Percentiles rank a stretch among this genome's conserved stretches.
These are phyloP conservation scores for Stenichneumon culpator DNA, from an alignment of 2,888 invertebrate species.

Conservation along the genomic window DNA sequence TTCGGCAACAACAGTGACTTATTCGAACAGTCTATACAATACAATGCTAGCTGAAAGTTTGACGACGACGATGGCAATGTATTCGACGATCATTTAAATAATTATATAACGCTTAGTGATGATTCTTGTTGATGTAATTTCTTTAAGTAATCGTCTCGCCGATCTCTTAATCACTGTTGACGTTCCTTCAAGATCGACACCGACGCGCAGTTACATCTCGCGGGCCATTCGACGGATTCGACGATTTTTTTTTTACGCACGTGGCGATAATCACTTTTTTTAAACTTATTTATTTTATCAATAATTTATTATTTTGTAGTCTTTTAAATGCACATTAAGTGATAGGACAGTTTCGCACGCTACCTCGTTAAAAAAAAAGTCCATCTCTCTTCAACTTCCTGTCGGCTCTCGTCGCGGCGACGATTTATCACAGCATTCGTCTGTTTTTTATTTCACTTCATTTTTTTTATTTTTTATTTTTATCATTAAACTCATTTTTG, in stretches of 20 bases:
- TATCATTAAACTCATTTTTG: slow-evolving; percentile 5
- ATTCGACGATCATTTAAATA: slow-evolving; percentile 36
- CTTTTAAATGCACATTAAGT: slow-evolving; percentile 76
- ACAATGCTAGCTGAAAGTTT: slow-evolving; percentile 7
- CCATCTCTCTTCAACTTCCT: slow-evolving; percentile 1
- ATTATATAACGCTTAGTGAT: slow-evolving; percentile 41
- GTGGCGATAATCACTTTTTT: slow-evolving; percentile 33
- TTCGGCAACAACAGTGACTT: slow-evolving; percentile 4
- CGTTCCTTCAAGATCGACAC: neutral
- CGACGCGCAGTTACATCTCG: slow-evolving; percentile 4
- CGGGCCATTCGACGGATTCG: neutral
- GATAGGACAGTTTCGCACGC: slow-evolving; percentile 69
- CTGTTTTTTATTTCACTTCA: slow-evolving; percentile 19
- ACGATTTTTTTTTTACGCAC: slow-evolving; percentile 21
- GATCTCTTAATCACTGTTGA: neutral
- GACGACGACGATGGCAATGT: slow-evolving; percentile 27
- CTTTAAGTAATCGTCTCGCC: slow-evolving; percentile 22
- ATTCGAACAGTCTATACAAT: slow-evolving; percentile 21
- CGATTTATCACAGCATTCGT: slow-evolving; percentile 73
- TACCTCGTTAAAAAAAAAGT: neutral
- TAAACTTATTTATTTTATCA: slow-evolving; percentile 14
- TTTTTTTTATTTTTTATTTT: slow-evolving; percentile 14
- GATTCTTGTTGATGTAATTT: slow-evolving; percentile 12
- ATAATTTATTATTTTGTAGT: slow-evolving; percentile 56
- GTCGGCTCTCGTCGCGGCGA: slow-evolving; percentile 62